Percentiles rank a stretch among this genome's conserved stretches.
phyloP scores from a whole-genome alignment of 2,888 invertebrate species.

The Melanophora roralis region DNA sequence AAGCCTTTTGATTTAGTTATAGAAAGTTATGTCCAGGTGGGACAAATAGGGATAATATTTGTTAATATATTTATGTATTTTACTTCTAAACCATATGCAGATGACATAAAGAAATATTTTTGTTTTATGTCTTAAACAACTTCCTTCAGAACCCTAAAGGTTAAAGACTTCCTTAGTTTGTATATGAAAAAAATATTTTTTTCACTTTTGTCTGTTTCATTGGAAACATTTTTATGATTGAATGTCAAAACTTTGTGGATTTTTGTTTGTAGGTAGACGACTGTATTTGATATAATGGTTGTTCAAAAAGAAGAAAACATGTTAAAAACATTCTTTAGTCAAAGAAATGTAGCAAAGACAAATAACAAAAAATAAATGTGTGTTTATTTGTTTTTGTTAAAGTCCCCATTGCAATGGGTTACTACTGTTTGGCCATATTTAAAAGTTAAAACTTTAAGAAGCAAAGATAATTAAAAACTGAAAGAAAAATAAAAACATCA shows the following conservation, averaged over 20 bases:
- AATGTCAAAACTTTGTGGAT: conserved; percentile 59
- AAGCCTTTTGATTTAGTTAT: no score
- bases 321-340: conserved; percentile 49
- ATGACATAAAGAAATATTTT: no score
- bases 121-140: no score
- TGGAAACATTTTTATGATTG: conserved; percentile 60
- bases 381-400: conserved; percentile 34
- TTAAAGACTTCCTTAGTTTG: conserved; percentile 20
- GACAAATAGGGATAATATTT: no score
- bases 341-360: conserved; percentile 7
- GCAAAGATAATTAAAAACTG: background rate
- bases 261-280: conserved; percentile 3
- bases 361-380: conserved; percentile 21
- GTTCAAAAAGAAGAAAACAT: conserved; percentile 42
- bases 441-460: background rate
- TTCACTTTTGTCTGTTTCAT: conserved; percentile 16
- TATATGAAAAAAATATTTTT: conserved; percentile 6
- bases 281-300: conserved; percentile 47
- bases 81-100: no score
- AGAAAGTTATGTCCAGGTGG: no score
- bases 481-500: conserved; percentile 4
- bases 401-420: conserved; percentile 3
- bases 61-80: no score
- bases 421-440: conserved; percentile 21
- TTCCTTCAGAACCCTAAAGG: no score